Conservation (phyloP, 2,888 invertebrate species). For the Agrochola lota region DNA sequence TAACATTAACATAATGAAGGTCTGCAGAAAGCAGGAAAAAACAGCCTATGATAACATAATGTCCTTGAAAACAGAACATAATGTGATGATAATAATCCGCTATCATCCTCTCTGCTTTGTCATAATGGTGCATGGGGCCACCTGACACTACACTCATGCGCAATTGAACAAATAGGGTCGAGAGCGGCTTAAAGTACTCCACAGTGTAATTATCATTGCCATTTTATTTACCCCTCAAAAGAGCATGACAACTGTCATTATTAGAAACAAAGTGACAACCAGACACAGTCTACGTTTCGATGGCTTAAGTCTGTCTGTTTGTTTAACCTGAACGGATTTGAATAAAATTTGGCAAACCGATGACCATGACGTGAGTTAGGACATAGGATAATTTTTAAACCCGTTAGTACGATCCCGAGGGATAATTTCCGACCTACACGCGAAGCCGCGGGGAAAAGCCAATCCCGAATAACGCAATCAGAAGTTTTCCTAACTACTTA, state of each 20-base stretch:
- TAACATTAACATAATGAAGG: not conserved
- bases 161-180: slow-evolving; percentile 60
- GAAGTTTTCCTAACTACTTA: slow-evolving; percentile 4
- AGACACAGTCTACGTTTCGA: no score
- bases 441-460: no score
- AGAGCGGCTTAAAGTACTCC: slow-evolving; percentile 38
- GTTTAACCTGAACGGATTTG: not conserved
- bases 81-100: slow-evolving; percentile 10
- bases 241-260: slow-evolving; percentile 34
- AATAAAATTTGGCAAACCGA: not conserved
- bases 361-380: not conserved
- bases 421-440: no score
- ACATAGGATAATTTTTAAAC: not conserved
- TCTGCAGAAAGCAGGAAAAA: not conserved
- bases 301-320: no score
- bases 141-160: slow-evolving; percentile 55
- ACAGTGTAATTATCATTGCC: slow-evolving; percentile 40
- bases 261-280: not conserved
- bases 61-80: not conserved
- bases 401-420: not conserved
- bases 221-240: slow-evolving; percentile 30
- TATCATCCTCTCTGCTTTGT: slow-evolving; percentile 24
- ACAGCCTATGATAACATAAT: not conserved
- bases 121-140: slow-evolving; percentile 30
- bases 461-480: not conserved